Percentiles rank a stretch among this genome's conserved stretches.
Evolutionary conservation across 2,797 vertebrate species (phyloP).

Genomic region (Alca torda): DNA sequence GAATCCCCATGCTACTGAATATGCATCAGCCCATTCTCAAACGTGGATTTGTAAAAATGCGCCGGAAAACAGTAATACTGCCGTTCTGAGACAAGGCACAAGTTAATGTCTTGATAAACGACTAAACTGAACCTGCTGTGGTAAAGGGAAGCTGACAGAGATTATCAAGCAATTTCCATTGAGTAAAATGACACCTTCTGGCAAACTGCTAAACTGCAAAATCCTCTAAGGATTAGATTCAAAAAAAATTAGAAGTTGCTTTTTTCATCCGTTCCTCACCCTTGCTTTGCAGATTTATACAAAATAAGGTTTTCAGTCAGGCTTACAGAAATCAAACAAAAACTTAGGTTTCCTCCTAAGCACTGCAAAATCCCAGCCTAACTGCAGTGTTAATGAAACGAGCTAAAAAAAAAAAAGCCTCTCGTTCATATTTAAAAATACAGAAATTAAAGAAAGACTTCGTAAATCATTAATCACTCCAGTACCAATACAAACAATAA

Average conservation of each 20-base stretch:
- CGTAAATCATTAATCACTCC: not conserved
- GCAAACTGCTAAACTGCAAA: constrained; percentile 30
- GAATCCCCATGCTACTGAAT: not conserved
- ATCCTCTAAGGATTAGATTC: not conserved
- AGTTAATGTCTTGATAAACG: not conserved
- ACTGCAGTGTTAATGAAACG: not conserved
- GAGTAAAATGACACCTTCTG: constrained; percentile 60
- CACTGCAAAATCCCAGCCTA: not conserved
- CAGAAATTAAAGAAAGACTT: not conserved
- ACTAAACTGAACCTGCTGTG: not conserved
- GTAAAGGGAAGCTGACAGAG: not conserved
- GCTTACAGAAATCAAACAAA: not conserved
- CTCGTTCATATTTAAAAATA: not conserved
- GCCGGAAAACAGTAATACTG: not conserved
- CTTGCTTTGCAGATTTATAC: not conserved
- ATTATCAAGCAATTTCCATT: not conserved
- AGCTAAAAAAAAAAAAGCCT: not conserved
- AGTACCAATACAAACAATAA: not conserved
- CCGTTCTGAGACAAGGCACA: not conserved
- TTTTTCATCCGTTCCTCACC: not conserved
- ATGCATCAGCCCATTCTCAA: not conserved
- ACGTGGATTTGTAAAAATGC: not conserved
- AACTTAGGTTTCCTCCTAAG: not conserved
- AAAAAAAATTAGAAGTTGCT: not conserved
- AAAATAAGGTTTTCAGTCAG: not conserved